Conservation (phyloP, 2,113 vertebrate species). For the Pandion haliaetus region DNA sequence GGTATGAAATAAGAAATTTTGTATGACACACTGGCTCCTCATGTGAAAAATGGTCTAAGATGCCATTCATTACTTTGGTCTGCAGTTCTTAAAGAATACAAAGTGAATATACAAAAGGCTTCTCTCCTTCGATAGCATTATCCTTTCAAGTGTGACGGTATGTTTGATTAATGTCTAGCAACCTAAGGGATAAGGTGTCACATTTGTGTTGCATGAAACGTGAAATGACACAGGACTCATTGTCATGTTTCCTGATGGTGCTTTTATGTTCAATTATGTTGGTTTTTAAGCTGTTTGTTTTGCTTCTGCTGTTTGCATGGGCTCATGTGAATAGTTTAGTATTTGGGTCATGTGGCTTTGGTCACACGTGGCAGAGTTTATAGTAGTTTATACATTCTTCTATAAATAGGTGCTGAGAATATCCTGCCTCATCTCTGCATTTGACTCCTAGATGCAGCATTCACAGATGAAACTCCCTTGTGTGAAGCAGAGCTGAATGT, state of each 20-base stretch:
- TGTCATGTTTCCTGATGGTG: slow-evolving; percentile 16
- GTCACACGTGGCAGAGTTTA: not conserved
- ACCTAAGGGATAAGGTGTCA: slow-evolving; percentile 52
- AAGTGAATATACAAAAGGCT: slow-evolving; percentile 65
- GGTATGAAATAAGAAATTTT: slow-evolving; percentile 57
- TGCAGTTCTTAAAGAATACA: slow-evolving; percentile 58
- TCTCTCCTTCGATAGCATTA: slow-evolving; percentile 49
- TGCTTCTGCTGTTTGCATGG: not conserved
- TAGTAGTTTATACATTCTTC: not conserved
- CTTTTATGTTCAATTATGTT: slow-evolving; percentile 48
- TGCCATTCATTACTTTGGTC: slow-evolving; percentile 59
- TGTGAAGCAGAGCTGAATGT: not conserved
- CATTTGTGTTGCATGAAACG: slow-evolving; percentile 36
- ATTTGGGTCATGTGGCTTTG: not conserved
- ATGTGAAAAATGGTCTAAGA: slow-evolving; percentile 68
- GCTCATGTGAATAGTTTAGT: not conserved
- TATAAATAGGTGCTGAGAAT: not conserved
- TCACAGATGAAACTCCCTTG: not conserved
- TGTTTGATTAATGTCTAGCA: slow-evolving; percentile 68
- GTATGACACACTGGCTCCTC: slow-evolving; percentile 45
- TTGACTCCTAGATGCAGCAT: not conserved
- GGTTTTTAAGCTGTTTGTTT: not conserved
- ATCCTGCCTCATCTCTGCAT: not conserved
- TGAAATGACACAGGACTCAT: slow-evolving; percentile 50
- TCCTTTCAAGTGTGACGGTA: slow-evolving; percentile 49